A percentile compares a stretch with the other conserved stretches of the same genome.
These are phyloP conservation scores for Carlito syrichta DNA, from an alignment of 2,113 vertebrate species.

Conservation along the genomic window DNA sequence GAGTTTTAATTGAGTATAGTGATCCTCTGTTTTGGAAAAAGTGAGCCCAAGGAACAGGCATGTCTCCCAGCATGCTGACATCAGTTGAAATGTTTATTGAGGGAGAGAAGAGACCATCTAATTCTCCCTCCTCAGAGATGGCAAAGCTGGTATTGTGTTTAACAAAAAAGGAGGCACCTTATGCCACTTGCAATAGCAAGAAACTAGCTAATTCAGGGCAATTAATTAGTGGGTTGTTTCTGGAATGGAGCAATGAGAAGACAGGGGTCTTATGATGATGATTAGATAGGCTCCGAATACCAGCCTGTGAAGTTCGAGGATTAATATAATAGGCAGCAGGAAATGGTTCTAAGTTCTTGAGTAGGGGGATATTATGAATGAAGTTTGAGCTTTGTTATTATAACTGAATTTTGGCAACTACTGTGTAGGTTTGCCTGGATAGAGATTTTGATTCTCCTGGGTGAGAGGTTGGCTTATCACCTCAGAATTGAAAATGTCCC, in stretches of 20 bases:
- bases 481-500: slow-evolving; percentile 3
- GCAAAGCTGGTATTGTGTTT: slow-evolving; percentile 33
- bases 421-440: background rate
- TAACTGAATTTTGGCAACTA: slow-evolving; percentile 25
- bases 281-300: slow-evolving; percentile 45
- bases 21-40: slow-evolving; percentile 36
- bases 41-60: slow-evolving; percentile 10
- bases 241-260: slow-evolving; percentile 40
- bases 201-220: slow-evolving; percentile 49
- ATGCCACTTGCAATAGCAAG: slow-evolving; percentile 44
- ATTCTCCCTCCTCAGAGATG: slow-evolving; percentile 46
- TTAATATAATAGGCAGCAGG: background rate
- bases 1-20: slow-evolving; percentile 43
- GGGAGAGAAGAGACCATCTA: slow-evolving; percentile 7
- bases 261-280: slow-evolving; percentile 20
- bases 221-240: slow-evolving; percentile 58
- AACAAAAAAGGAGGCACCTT: slow-evolving; percentile 48
- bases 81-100: slow-evolving; percentile 32
- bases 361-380: background rate
- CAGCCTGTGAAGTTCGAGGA: slow-evolving; percentile 4
- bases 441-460: slow-evolving; percentile 20
- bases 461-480: background rate
- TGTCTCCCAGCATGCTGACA: background rate
- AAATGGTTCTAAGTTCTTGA: slow-evolving; percentile 30
- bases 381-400: background rate